A percentile compares a stretch with the other conserved stretches of the same genome.
phyloP scores from a whole-genome alignment of 2,797 vertebrate species.

The Taeniopygia guttata region DNA sequence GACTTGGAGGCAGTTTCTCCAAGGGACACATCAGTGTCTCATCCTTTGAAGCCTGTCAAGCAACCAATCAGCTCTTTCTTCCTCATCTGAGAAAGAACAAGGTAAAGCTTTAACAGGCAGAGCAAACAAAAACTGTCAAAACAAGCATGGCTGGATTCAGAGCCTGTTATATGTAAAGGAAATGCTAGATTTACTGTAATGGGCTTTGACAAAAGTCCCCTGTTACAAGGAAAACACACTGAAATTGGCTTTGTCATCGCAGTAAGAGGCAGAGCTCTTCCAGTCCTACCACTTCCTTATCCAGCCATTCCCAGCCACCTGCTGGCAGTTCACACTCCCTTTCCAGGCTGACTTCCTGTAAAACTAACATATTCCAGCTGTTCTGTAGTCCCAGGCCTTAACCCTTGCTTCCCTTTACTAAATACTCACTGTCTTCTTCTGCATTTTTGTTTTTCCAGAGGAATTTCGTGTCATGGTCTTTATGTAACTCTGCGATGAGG shows the following conservation, averaged over 20 bases:
- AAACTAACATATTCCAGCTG: slow-evolving; percentile 52
- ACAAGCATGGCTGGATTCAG: background rate
- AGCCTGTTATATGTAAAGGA: background rate
- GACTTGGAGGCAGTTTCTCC: background rate
- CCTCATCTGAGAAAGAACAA: background rate
- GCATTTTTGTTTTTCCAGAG: background rate
- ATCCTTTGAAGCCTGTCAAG: background rate
- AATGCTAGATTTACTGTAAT: background rate
- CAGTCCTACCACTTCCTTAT: background rate
- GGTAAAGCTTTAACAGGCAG: background rate
- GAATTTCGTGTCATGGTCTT: accelerated
- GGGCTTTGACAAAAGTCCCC: background rate
- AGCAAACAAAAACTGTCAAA: background rate
- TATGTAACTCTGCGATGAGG: background rate
- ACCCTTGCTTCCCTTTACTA: background rate
- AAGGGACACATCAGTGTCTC: background rate
- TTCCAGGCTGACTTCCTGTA: background rate
- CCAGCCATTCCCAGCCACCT: slow-evolving; percentile 53
- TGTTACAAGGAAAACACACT: background rate
- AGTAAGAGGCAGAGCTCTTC: background rate
- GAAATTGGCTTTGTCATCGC: background rate
- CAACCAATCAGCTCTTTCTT: background rate
- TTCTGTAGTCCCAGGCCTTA: slow-evolving; percentile 1
- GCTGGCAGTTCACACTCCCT: slow-evolving; percentile 48
- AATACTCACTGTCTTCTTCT: background rate